A percentile compares a stretch with the other conserved stretches of the same genome.
Evolutionary conservation across 2,113 vertebrate genomes (phyloP).

Genomic region (Crotalus tigris): DNA sequence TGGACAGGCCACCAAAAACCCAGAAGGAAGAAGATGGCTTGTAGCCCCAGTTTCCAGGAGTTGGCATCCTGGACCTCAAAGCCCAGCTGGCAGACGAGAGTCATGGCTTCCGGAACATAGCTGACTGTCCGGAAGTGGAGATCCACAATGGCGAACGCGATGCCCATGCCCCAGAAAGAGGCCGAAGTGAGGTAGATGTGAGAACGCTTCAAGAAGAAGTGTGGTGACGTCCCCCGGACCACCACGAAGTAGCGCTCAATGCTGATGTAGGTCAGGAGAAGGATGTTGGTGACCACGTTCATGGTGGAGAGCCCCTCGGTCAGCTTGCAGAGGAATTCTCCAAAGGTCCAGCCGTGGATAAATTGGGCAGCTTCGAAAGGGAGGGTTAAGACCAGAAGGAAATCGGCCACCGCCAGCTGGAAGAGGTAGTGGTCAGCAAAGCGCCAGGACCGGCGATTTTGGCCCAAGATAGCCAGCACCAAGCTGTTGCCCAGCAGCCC

Average conservation of each 20-base stretch:
- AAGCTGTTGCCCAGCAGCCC: slow-evolving; percentile 78
- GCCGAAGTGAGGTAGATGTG: slow-evolving; percentile 70
- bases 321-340: slow-evolving; percentile 70
- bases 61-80: slow-evolving; percentile 46
- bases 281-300: slow-evolving; percentile 77
- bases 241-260: slow-evolving; percentile 81
- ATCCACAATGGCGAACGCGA: slow-evolving; percentile 68
- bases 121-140: slow-evolving; percentile 63
- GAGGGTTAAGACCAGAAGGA: slow-evolving; percentile 79
- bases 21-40: slow-evolving; percentile 63
- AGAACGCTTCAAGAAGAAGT: slow-evolving; percentile 65
- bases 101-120: fast-evolving
- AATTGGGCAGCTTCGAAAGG: slow-evolving; percentile 80
- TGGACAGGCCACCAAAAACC: slow-evolving; percentile 75
- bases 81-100: slow-evolving; percentile 55
- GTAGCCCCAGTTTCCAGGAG: slow-evolving; percentile 67
- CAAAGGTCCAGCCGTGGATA: slow-evolving; percentile 72
- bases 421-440: slow-evolving; percentile 83
- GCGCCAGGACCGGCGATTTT: slow-evolving; percentile 66
- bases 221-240: slow-evolving; percentile 63
- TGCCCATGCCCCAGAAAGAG: slow-evolving; percentile 69
- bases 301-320: slow-evolving; percentile 72
- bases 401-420: slow-evolving; percentile 84
- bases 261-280: slow-evolving; percentile 80
- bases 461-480: slow-evolving; percentile 75